These are phyloP conservation scores for Paralichthys olivaceus DNA, from an alignment of 2,113 vertebrate species.

Conservation along the genomic window DNA sequence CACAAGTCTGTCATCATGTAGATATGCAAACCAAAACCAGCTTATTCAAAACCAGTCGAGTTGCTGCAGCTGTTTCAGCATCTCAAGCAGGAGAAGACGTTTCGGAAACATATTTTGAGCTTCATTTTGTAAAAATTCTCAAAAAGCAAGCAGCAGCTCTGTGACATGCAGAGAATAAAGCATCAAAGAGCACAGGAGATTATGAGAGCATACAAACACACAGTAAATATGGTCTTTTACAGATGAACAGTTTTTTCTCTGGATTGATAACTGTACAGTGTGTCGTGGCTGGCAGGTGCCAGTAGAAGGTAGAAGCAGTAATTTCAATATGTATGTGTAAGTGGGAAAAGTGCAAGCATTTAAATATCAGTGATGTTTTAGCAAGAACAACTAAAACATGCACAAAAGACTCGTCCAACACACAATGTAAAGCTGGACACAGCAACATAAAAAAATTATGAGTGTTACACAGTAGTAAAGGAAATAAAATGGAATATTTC, in stretches of 20 bases:
- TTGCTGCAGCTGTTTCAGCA: constrained; percentile 18
- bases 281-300: background rate
- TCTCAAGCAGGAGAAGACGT: constrained; percentile 8
- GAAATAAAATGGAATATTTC: background rate
- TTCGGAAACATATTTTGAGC: background rate
- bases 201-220: background rate
- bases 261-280: constrained; percentile 12
- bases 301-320: background rate
- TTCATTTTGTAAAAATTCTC: constrained; percentile 7
- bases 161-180: constrained; percentile 39
- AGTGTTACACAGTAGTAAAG: background rate
- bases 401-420: background rate
- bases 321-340: constrained; percentile 3
- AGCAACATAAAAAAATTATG: background rate
- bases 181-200: constrained; percentile 32
- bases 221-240: constrained; percentile 41
- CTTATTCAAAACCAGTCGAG: background rate
- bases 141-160: constrained; percentile 8
- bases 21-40: constrained; percentile 7
- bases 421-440: constrained; percentile 8
- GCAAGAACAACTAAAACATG: constrained; percentile 17
- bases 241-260: constrained; percentile 17
- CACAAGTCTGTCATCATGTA: background rate
- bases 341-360: constrained; percentile 51
- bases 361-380: constrained; percentile 29